Evolutionary conservation across 2,797 vertebrate genomes (phyloP).

Genomic region (Typhlichthys eigenmanni): DNA sequence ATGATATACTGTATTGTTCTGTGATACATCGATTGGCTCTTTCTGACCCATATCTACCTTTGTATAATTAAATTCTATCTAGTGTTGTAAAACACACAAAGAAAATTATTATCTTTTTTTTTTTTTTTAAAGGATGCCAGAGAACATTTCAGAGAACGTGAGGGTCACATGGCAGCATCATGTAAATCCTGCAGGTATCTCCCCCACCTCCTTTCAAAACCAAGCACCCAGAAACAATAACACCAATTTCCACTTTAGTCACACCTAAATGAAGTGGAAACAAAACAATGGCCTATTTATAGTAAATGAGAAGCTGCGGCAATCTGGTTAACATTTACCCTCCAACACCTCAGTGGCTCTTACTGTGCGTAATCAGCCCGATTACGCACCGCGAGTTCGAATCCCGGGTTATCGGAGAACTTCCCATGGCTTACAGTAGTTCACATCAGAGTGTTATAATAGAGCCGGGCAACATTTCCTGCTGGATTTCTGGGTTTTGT

Average conservation of each 20-base stretch:
- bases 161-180: constrained; percentile 22
- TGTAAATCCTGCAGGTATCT: constrained; percentile 1
- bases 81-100: constrained; percentile 3
- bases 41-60: constrained; percentile 12
- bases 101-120: not conserved
- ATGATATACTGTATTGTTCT: too few relatives aligned
- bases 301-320: constrained; percentile 31
- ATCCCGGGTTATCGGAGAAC: not conserved
- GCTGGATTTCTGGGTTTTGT: constrained; percentile 42
- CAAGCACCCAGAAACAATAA: constrained; percentile 24
- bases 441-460: constrained; percentile 28
- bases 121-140: constrained; percentile 13
- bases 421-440: not conserved
- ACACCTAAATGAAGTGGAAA: constrained; percentile 51
- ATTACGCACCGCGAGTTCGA: constrained; percentile 9
- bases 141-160: constrained; percentile 20
- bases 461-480: constrained; percentile 21
- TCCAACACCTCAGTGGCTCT: constrained; percentile 29
- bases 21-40: too few relatives aligned
- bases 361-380: constrained; percentile 16
- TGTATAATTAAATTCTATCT: constrained; percentile 3
- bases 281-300: constrained; percentile 64
- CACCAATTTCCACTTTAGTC: constrained; percentile 40
- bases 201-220: constrained; percentile 20
- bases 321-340: constrained; percentile 53